These are phyloP conservation scores for Vanessa tameamea DNA, from an alignment of 1,140 invertebrate species.

Conservation along the genomic window DNA sequence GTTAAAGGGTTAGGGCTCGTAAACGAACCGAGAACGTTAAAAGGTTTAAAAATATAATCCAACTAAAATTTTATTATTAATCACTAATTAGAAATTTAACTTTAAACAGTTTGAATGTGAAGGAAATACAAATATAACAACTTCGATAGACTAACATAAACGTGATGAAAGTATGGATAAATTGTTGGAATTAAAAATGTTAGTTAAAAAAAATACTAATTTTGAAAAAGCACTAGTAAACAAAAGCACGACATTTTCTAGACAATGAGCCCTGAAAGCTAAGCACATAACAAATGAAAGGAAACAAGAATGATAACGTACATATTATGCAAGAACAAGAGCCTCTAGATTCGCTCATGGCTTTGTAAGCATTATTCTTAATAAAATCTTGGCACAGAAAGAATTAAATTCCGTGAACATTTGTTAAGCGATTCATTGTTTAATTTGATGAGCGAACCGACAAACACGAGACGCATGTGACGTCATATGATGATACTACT, in stretches of 20 bases:
- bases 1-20: no score
- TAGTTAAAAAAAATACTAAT: slow-evolving; percentile 11
- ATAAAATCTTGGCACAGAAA: slow-evolving; percentile 3
- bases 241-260: slow-evolving; percentile 14
- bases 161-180: background rate
- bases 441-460: background rate
- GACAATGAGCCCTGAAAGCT: slow-evolving; percentile 26
- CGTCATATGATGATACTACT: background rate
- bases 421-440: background rate
- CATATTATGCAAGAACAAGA: slow-evolving; percentile 31
- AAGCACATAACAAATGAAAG: slow-evolving; percentile 30
- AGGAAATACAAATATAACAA: no score
- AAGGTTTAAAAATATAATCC: no score
- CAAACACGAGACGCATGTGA: background rate
- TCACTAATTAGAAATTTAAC: no score
- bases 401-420: slow-evolving; percentile 7
- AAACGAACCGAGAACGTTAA: no score
- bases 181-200: background rate
- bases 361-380: slow-evolving; percentile 27
- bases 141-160: no score
- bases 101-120: no score
- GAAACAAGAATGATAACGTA: slow-evolving; percentile 29
- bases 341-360: slow-evolving; percentile 21
- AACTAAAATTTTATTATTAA: no score
- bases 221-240: background rate